Conservation (phyloP, 2,113 vertebrate species). For the Steatornis caripensis region DNA sequence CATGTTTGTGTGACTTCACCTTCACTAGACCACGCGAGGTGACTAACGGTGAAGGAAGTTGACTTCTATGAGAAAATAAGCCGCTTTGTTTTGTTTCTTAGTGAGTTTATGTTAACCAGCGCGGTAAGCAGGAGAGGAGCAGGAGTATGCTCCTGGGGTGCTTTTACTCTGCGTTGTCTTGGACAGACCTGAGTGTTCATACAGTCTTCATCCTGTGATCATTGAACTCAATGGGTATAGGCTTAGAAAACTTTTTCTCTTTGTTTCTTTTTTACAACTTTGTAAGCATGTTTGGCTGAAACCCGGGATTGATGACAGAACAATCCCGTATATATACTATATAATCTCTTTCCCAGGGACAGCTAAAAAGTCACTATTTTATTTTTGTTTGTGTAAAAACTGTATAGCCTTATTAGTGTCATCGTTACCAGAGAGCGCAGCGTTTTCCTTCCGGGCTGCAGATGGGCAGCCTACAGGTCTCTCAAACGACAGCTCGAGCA, state of each 20-base stretch:
- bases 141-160: not conserved
- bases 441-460: not conserved
- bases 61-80: not conserved
- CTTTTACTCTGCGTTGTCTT: not conserved
- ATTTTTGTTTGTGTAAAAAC: constrained; percentile 30
- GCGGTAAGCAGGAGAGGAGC: not conserved
- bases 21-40: not conserved
- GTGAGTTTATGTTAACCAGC: not conserved
- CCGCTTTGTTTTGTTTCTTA: not conserved
- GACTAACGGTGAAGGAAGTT: not conserved
- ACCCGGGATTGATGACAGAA: not conserved
- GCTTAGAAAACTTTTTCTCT: not conserved
- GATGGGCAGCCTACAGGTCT: not conserved
- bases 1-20: not conserved
- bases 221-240: not conserved
- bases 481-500: not conserved
- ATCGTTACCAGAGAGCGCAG: not conserved
- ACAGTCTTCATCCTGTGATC: not conserved
- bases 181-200: not conserved
- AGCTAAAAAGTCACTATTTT: constrained; percentile 7
- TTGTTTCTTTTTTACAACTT: not conserved
- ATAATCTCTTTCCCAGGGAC: constrained; percentile 15
- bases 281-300: constrained; percentile 49
- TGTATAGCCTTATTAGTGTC: not conserved
- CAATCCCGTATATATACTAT: not conserved